phyloP scores from a whole-genome alignment of 2,113 vertebrate species.

The Poicephalus meyeri region DNA sequence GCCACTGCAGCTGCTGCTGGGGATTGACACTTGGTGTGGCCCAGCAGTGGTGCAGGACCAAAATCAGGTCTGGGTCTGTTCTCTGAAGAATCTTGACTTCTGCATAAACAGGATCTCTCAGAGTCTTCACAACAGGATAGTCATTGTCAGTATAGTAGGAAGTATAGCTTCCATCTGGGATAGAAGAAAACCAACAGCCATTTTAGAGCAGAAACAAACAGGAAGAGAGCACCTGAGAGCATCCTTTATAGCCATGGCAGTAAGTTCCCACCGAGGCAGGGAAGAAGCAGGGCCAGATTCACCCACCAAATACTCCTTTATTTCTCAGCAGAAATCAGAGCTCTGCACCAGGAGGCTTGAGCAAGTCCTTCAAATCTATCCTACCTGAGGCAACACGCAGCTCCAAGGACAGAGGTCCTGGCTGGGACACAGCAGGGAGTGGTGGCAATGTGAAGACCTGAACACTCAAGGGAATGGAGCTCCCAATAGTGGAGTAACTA shows the following conservation, averaged over 20 bases:
- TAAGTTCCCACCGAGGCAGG: background rate
- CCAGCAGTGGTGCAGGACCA: constrained; percentile 77
- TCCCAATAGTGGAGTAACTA: constrained; percentile 19
- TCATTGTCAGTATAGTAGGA: constrained; percentile 64
- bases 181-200: background rate
- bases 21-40: constrained; percentile 67
- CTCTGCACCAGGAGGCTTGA: background rate
- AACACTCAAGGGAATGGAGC: background rate
- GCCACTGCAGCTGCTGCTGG: constrained; percentile 70
- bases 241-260: background rate
- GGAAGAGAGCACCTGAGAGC: background rate
- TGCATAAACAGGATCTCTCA: constrained; percentile 75
- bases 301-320: background rate
- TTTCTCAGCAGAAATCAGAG: background rate
- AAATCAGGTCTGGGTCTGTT: constrained; percentile 66
- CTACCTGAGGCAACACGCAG: constrained; percentile 64
- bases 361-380: background rate
- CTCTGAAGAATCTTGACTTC: constrained; percentile 74
- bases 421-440: background rate
- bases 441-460: constrained; percentile 31
- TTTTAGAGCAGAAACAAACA: background rate
- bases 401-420: constrained; percentile 60
- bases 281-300: background rate
- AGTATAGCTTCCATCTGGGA: constrained; percentile 67
- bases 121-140: constrained; percentile 63